Conservation (phyloP, 2,113 vertebrate species). For the Actinemys pallida region DNA sequence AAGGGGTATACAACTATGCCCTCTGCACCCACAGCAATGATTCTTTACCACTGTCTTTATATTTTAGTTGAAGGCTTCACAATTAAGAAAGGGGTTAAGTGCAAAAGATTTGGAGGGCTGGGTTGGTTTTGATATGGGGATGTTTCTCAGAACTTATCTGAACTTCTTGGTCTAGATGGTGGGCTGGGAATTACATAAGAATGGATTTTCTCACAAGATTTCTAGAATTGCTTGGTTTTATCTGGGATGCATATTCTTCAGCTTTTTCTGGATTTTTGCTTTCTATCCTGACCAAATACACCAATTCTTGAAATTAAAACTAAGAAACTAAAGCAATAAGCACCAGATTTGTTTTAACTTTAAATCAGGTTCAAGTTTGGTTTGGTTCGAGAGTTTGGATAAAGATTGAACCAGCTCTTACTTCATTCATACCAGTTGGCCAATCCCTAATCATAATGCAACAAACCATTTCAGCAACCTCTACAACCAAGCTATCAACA, state of each 20-base stretch:
- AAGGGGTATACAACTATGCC: not conserved
- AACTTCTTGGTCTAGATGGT: conserved; percentile 51
- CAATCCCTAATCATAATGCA: conserved; percentile 48
- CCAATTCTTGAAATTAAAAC: not conserved
- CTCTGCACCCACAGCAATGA: not conserved
- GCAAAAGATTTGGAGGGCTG: conserved; percentile 1
- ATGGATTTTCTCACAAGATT: conserved; percentile 48
- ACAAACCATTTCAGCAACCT: conserved; percentile 17
- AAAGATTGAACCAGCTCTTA: conserved; percentile 21
- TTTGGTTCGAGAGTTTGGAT: not conserved
- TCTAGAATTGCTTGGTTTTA: conserved; percentile 39
- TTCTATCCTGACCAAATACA: conserved; percentile 3
- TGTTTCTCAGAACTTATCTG: conserved; percentile 40
- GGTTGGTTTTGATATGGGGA: conserved; percentile 23
- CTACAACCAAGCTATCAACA: conserved; percentile 44
- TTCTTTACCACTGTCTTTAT: not conserved
- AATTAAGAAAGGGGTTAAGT: conserved; percentile 44
- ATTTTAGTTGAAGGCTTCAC: conserved; percentile 25
- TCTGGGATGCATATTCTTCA: conserved; percentile 10
- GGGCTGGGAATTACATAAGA: conserved; percentile 50
- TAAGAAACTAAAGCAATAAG: not conserved
- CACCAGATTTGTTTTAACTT: not conserved
- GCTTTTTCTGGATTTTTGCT: conserved; percentile 20
- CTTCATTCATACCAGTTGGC: conserved; percentile 29
- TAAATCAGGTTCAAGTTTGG: not conserved